Percentiles rank a stretch among this genome's conserved stretches.
These are phyloP conservation scores for Acanthoscelides obtectus DNA, from an alignment of 2,888 invertebrate genomes.

Conservation along the genomic window DNA sequence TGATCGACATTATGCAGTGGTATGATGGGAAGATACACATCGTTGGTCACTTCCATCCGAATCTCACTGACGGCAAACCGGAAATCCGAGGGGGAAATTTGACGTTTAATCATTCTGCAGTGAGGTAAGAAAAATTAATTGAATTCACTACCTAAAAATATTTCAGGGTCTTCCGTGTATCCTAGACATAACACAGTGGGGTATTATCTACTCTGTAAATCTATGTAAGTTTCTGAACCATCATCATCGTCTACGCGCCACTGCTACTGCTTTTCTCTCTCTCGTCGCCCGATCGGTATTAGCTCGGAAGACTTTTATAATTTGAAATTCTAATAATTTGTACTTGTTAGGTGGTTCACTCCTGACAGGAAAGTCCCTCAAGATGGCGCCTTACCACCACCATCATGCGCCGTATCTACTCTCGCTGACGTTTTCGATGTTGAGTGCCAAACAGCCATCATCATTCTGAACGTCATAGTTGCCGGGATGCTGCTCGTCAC, in stretches of 20 bases:
- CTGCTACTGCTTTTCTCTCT: too few relatives aligned
- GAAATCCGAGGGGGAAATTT: slow-evolving; percentile 53
- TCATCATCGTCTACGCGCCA: too few relatives aligned
- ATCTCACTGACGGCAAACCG: slow-evolving; percentile 46
- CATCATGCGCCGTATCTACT: slow-evolving; percentile 62
- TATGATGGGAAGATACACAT: slow-evolving; percentile 47
- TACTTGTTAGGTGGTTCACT: slow-evolving; percentile 56
- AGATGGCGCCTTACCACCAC: slow-evolving; percentile 59
- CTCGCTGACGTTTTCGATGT: slow-evolving; percentile 64
- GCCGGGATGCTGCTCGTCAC: slow-evolving; percentile 56
- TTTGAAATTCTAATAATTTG: too few relatives aligned
- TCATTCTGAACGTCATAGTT: slow-evolving; percentile 58
- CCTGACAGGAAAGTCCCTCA: slow-evolving; percentile 56
- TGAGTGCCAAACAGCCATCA: slow-evolving; percentile 69
- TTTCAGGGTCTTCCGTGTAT: too few relatives aligned
- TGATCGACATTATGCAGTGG: slow-evolving; percentile 60
- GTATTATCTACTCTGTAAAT: too few relatives aligned
- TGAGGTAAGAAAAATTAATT: slow-evolving; percentile 39
- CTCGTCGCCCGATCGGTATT: too few relatives aligned
- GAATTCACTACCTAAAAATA: too few relatives aligned
- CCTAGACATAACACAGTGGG: too few relatives aligned
- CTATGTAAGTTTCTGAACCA: too few relatives aligned
- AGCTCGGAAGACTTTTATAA: too few relatives aligned
- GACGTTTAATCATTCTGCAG: slow-evolving; percentile 51
- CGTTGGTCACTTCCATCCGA: slow-evolving; percentile 58